A percentile compares a stretch with the other conserved stretches of the same genome.
Evolutionary conservation across 92 coral and sea anemone species (phyloP).

Genomic region (Pocillopora grandis): DNA sequence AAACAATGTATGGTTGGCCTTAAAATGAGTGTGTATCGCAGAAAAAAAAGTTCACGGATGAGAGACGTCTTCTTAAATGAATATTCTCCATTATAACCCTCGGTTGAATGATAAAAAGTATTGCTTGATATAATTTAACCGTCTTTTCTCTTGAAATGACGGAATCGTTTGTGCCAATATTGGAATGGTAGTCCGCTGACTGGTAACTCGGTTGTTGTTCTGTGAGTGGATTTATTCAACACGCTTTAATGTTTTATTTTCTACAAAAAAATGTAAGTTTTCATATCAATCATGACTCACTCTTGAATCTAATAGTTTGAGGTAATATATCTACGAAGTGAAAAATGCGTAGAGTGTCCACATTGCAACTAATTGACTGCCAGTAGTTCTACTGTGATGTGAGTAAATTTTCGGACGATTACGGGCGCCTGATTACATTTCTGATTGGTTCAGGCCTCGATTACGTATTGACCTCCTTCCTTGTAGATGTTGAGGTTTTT

Average conservation of each 20-base stretch:
- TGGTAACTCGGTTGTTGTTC: too few relatives aligned
- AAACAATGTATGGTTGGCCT: too few relatives aligned
- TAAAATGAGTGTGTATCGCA: too few relatives aligned
- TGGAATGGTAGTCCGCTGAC: too few relatives aligned
- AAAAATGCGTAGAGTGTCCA: not conserved
- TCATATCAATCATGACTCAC: not conserved
- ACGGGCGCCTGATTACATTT: not conserved
- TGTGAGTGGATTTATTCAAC: not conserved
- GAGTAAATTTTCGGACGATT: not conserved
- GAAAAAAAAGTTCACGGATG: too few relatives aligned
- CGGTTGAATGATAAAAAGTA: too few relatives aligned
- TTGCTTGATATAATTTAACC: too few relatives aligned
- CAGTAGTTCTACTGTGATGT: not conserved
- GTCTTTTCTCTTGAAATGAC: too few relatives aligned
- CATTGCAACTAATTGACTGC: not conserved
- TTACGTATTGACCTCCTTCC: constrained; percentile 71
- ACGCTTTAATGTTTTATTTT: not conserved
- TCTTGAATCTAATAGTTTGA: not conserved
- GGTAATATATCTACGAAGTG: not conserved
- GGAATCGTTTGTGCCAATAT: too few relatives aligned
- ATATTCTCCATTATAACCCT: too few relatives aligned
- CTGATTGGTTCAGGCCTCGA: constrained; percentile 60
- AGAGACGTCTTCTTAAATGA: too few relatives aligned
- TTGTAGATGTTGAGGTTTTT: constrained; percentile 78
- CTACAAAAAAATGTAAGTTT: not conserved